A percentile compares a stretch with the other conserved stretches of the same genome.
These are phyloP conservation scores for Hydrochoerus hydrochaeris DNA, from an alignment of 2,113 vertebrate genomes.

Conservation along the genomic window DNA sequence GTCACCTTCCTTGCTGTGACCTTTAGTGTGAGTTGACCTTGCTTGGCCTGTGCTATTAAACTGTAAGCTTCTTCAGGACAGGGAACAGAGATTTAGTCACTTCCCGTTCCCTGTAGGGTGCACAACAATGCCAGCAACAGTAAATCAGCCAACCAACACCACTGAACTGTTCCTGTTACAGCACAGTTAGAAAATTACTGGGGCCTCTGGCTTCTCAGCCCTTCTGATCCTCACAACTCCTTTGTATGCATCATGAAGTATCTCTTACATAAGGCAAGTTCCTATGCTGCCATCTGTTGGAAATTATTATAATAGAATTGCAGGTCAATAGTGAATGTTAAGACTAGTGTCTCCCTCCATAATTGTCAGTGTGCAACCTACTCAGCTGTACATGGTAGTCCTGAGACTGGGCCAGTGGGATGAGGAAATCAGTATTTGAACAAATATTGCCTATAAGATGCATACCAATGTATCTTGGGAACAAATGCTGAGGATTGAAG, in stretches of 20 bases:
- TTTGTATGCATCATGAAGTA: not conserved
- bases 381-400: not conserved
- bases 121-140: not conserved
- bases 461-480: not conserved
- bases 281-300: slow-evolving; percentile 62
- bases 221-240: not conserved
- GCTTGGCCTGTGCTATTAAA: not conserved
- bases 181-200: not conserved
- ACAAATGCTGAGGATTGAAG: not conserved
- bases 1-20: not conserved
- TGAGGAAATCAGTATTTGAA: not conserved
- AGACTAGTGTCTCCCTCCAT: not conserved
- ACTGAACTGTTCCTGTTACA: not conserved
- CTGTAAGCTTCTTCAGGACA: slow-evolving; percentile 11
- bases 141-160: not conserved
- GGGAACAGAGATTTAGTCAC: not conserved
- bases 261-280: slow-evolving; percentile 10
- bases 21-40: not conserved
- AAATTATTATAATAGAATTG: slow-evolving; percentile 40
- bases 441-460: not conserved
- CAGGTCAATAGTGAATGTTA: not conserved
- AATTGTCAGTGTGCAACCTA: not conserved
- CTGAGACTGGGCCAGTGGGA: not conserved
- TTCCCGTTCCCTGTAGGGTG: not conserved
- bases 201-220: not conserved